These are phyloP conservation scores for Ariopsis seemanni DNA, from an alignment of 2,113 vertebrate genomes.

Conservation along the genomic window DNA sequence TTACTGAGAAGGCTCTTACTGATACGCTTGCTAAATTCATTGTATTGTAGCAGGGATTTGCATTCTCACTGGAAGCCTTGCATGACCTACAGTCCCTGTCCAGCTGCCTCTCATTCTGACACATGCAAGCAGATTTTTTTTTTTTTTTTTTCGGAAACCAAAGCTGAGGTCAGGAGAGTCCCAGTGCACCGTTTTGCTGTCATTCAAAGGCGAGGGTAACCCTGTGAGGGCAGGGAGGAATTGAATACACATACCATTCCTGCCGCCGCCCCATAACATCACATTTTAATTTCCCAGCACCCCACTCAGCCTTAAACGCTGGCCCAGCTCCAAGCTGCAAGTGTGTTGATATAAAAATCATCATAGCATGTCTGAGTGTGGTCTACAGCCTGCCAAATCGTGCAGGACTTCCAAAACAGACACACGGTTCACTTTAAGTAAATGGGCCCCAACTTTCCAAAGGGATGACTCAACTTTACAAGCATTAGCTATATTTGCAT, in stretches of 20 bases:
- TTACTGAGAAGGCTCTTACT: slow-evolving; percentile 50
- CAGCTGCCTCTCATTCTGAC: slow-evolving; percentile 63
- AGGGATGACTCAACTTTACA: slow-evolving; percentile 72
- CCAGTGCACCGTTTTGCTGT: slow-evolving; percentile 66
- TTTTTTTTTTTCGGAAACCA: slow-evolving; percentile 62
- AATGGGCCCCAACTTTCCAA: slow-evolving; percentile 73
- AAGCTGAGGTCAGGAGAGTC: slow-evolving; percentile 62
- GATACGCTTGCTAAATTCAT: slow-evolving; percentile 70
- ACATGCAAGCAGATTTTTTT: slow-evolving; percentile 76
- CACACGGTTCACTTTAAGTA: slow-evolving; percentile 80
- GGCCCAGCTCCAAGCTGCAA: slow-evolving; percentile 55
- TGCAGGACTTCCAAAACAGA: slow-evolving; percentile 69
- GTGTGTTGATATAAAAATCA: slow-evolving; percentile 73
- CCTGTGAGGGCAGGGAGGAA: slow-evolving; percentile 49
- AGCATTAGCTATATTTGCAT: slow-evolving; percentile 73
- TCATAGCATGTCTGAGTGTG: slow-evolving; percentile 70
- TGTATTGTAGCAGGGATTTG: slow-evolving; percentile 72
- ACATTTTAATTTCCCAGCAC: slow-evolving; percentile 27
- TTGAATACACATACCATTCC: slow-evolving; percentile 39
- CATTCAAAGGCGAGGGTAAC: slow-evolving; percentile 72
- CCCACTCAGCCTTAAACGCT: slow-evolving; percentile 6
- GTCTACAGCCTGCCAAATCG: slow-evolving; percentile 60
- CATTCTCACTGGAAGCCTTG: slow-evolving; percentile 75
- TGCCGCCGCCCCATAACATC: neutral
- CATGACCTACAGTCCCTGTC: slow-evolving; percentile 66